Percentiles rank a stretch among this genome's conserved stretches.
phyloP scores from a whole-genome alignment of 2,113 vertebrate species.

The Gobiocypris rarus region DNA sequence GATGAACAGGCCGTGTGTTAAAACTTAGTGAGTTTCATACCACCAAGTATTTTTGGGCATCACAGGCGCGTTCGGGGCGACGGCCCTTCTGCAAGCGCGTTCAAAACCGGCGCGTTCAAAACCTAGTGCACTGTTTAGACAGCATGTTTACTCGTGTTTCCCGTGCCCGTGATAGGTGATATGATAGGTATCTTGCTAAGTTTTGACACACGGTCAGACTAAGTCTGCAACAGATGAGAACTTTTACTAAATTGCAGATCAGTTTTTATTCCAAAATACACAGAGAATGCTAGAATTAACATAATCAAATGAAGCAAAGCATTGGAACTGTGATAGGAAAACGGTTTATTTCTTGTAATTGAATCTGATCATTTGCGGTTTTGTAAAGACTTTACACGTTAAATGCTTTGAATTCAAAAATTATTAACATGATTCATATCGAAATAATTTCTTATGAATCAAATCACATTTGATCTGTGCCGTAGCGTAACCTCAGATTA shows the following conservation, averaged over 20 bases:
- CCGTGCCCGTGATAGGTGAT: not conserved
- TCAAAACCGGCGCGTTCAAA: not conserved
- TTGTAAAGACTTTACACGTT: not conserved
- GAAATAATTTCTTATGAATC: not conserved
- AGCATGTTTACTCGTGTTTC: not conserved
- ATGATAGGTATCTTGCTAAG: not conserved
- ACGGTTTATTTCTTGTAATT: not conserved
- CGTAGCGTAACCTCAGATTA: not conserved
- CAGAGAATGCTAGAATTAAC: not conserved
- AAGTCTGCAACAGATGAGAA: not conserved
- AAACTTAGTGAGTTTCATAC: not conserved
- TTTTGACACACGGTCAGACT: not conserved
- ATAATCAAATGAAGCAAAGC: not conserved
- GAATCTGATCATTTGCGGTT: not conserved
- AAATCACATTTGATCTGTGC: not conserved
- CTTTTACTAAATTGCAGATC: not conserved
- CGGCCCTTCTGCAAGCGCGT: not conserved
- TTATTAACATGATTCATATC: not conserved
- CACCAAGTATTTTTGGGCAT: not conserved
- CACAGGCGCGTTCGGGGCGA: constrained; percentile 2
- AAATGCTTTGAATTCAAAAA: not conserved
- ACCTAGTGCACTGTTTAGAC: not conserved
- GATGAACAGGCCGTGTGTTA: not conserved
- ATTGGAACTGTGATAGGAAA: not conserved
- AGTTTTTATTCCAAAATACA: not conserved